Evolutionary conservation across 1,140 invertebrate genomes (phyloP), one percentile per base, ranked within the genome.

Genomic region (Limonius californicus): DNA sequence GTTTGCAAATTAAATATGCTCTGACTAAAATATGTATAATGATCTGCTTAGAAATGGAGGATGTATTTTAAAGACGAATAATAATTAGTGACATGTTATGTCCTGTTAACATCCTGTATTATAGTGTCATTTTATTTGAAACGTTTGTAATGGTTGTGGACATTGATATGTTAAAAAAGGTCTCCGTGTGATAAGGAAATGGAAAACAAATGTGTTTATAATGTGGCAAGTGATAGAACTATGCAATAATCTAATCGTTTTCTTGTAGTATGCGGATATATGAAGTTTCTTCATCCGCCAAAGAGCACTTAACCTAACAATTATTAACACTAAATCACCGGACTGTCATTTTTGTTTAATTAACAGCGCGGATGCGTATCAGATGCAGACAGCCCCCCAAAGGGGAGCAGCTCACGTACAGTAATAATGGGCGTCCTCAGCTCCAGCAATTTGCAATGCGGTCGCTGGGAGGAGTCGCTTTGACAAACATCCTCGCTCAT

Each of bases 301-400:
- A 23, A 32, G 32, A 45, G 39, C 55, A 64, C 43, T 62, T 66
- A 68, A 70, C 64, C 67, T 64, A 70, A 64, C 63, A 70, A 70
- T 70, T 70, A 70, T 69, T 70, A 65, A 57, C 65, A 69, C 66
- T 70, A 70, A 70, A 70, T 70, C 69, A 70, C 61, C 61, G 50
- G 59, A 62, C 67, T 70, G 69, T 70, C 69, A 70, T 69, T 70
- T 70, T 69, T 70, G 67, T 70, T 70, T 70, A 70, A 70, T 70
- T 70, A 69, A 67, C 62, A 62, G 56, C 61, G 65, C 50, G 55
- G 54, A 43, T 55, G 54, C 64, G 66, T 70, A 70, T 70, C 68
- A 66, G 68, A 70, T 70, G 66, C 66, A 64, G 68, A 68, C 66
- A 56, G 43, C 56, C 59, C 60, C 60, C 57, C 60, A 62, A 62